Percentiles rank a stretch among this genome's conserved stretches.
phyloP scores from a whole-genome alignment of 53 echinoderm and acorn worm species.

The Henricia sp. region DNA sequence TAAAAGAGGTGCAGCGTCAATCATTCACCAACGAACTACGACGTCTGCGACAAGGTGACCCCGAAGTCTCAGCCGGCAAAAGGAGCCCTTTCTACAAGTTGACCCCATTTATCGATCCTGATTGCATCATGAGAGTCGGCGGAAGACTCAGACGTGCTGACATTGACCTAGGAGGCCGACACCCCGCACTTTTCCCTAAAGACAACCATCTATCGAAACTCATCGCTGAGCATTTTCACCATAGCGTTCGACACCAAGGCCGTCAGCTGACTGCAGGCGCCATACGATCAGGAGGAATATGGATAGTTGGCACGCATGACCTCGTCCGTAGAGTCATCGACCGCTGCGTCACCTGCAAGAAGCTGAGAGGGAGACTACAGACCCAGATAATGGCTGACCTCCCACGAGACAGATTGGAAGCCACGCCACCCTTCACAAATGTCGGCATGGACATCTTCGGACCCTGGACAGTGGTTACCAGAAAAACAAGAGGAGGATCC shows the following conservation, averaged over 20 bases:
- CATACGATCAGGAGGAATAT: conserved; percentile 17
- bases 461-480: too few species aligned
- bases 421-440: conserved; percentile 58
- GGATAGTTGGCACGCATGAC: conserved; percentile 55
- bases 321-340: conserved; percentile 44
- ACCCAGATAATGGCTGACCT: too few species aligned
- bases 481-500: conserved; percentile 61
- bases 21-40: conserved; percentile 3
- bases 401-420: too few species aligned
- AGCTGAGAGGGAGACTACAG: too few species aligned
- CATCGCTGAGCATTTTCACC: conserved; percentile 38
- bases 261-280: conserved; percentile 46
- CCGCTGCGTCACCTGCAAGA: conserved; percentile 26
- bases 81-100: conserved; percentile 10
- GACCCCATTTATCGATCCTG: conserved; percentile 23
- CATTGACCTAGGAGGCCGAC: conserved; percentile 41
- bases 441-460: too few species aligned
- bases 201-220: conserved; percentile 49
- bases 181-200: conserved; percentile 56
- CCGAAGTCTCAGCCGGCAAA: not conserved
- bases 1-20: not conserved
- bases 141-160: conserved; percentile 53
- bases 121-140: conserved; percentile 58
- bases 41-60: not conserved
- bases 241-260: conserved; percentile 56